A percentile compares a stretch with the other conserved stretches of the same genome.
Conservation (phyloP, 2,888 invertebrate species). For the Autographa pulchrina region DNA sequence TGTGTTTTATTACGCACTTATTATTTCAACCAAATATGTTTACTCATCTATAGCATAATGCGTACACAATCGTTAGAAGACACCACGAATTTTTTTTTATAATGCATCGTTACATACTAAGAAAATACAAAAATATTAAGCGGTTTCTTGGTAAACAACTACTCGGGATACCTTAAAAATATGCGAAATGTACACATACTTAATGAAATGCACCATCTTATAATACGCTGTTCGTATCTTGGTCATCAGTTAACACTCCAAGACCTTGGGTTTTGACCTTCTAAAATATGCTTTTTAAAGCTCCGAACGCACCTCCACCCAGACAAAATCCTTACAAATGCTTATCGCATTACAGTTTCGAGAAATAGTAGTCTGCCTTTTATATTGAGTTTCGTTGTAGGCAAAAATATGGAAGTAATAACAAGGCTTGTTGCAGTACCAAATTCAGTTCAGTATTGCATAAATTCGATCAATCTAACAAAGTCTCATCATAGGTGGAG, state of each 20-base stretch:
- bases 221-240: slow-evolving; percentile 72
- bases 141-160: slow-evolving; percentile 82
- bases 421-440: not conserved
- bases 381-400: not conserved
- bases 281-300: slow-evolving; percentile 44
- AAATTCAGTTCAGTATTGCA: not conserved
- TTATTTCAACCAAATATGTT: slow-evolving; percentile 89
- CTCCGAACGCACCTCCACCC: slow-evolving; percentile 3
- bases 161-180: slow-evolving; percentile 76
- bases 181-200: slow-evolving; percentile 70
- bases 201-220: slow-evolving; percentile 82
- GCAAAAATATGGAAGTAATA: not conserved
- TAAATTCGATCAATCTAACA: not conserved
- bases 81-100: slow-evolving; percentile 78
- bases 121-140: slow-evolving; percentile 90
- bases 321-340: not conserved
- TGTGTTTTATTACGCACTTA: slow-evolving; percentile 90
- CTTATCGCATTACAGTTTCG: not conserved
- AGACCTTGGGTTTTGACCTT: slow-evolving; percentile 71
- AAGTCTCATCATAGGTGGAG: not conserved
- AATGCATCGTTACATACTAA: slow-evolving; percentile 84
- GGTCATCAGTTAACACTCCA: slow-evolving; percentile 82
- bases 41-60: slow-evolving; percentile 88
- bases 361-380: not conserved
- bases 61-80: slow-evolving; percentile 86